Percentiles rank a stretch among this genome's conserved stretches.
Evolutionary conservation across 2,888 invertebrate genomes (phyloP).

Genomic region (Brenthis ino): DNA sequence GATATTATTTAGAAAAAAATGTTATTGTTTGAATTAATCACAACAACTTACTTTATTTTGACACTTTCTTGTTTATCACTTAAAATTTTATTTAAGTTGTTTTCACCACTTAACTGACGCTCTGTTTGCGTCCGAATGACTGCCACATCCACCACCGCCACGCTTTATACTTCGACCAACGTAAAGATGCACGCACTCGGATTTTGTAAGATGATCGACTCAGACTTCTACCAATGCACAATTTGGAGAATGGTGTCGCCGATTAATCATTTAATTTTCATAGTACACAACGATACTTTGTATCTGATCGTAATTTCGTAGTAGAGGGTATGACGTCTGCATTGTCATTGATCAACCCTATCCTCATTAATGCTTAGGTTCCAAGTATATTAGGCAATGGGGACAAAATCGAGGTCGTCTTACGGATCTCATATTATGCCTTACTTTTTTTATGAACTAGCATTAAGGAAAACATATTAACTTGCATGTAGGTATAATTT

Average conservation of each 20-base stretch:
- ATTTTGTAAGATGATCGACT: slow-evolving; percentile 77
- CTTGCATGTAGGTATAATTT: neutral
- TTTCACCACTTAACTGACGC: slow-evolving; percentile 72
- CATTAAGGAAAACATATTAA: slow-evolving; percentile 1
- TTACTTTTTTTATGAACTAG: slow-evolving; percentile 2
- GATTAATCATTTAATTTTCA: slow-evolving; percentile 40
- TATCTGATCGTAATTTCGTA: slow-evolving; percentile 41
- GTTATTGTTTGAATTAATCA: slow-evolving; percentile 34
- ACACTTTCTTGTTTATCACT: slow-evolving; percentile 64
- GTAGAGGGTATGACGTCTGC: slow-evolving; percentile 67
- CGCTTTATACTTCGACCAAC: slow-evolving; percentile 78
- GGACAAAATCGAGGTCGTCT: slow-evolving; percentile 65
- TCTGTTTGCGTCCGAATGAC: slow-evolving; percentile 77
- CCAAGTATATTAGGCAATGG: slow-evolving; percentile 72
- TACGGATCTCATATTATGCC: slow-evolving; percentile 57
- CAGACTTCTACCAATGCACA: slow-evolving; percentile 66
- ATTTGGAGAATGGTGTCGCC: slow-evolving; percentile 37
- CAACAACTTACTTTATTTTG: slow-evolving; percentile 63
- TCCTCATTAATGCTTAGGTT: slow-evolving; percentile 67
- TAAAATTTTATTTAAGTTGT: slow-evolving; percentile 52
- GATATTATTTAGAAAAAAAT: neutral
- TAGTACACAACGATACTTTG: slow-evolving; percentile 26
- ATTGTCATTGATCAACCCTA: slow-evolving; percentile 76
- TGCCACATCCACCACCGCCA: slow-evolving; percentile 67
- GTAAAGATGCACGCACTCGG: slow-evolving; percentile 73